phyloP scores from a whole-genome alignment of 2,113 vertebrate genomes.

The Piaya cayana region DNA sequence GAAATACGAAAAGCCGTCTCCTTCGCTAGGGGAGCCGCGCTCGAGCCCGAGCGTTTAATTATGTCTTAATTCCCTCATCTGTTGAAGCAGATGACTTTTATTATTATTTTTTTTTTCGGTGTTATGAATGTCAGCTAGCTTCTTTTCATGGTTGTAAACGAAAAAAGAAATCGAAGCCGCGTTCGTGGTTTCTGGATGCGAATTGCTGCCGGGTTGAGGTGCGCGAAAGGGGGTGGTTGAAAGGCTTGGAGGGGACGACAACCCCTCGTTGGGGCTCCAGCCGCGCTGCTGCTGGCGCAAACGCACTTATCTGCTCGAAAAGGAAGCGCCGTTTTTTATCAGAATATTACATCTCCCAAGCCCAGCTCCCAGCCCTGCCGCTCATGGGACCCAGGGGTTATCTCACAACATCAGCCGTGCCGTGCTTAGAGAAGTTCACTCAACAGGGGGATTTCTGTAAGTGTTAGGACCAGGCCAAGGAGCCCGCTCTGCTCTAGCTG shows the following conservation, averaged over 20 bases:
- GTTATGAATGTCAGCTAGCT: slow-evolving; percentile 38
- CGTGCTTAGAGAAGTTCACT: slow-evolving; percentile 65
- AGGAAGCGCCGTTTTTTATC: slow-evolving; percentile 88
- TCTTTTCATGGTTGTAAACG: slow-evolving; percentile 62
- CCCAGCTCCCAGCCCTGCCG: slow-evolving; percentile 70
- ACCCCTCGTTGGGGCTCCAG: slow-evolving; percentile 70
- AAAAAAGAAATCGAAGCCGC: slow-evolving; percentile 63
- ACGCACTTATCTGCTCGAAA: slow-evolving; percentile 72
- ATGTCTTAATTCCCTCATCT: slow-evolving; percentile 9
- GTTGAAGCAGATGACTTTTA: slow-evolving; percentile 32
- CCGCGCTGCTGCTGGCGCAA: slow-evolving; percentile 47
- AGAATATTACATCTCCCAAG: slow-evolving; percentile 81
- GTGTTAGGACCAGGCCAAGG: slow-evolving; percentile 31
- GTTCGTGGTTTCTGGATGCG: slow-evolving; percentile 83
- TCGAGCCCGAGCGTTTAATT: background rate
- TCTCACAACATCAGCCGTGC: slow-evolving; percentile 76
- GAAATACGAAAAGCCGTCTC: background rate
- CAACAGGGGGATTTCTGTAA: slow-evolving; percentile 72
- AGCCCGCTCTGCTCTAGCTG: background rate
- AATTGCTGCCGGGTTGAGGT: slow-evolving; percentile 47
- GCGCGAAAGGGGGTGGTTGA: slow-evolving; percentile 41
- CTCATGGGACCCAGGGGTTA: slow-evolving; percentile 77
- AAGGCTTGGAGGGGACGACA: slow-evolving; percentile 66
- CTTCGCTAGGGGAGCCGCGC: background rate
- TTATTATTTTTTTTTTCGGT: too few species aligned